phyloP scores from a whole-genome alignment of 2,797 vertebrate genomes.

The Ceyx erithaca region DNA sequence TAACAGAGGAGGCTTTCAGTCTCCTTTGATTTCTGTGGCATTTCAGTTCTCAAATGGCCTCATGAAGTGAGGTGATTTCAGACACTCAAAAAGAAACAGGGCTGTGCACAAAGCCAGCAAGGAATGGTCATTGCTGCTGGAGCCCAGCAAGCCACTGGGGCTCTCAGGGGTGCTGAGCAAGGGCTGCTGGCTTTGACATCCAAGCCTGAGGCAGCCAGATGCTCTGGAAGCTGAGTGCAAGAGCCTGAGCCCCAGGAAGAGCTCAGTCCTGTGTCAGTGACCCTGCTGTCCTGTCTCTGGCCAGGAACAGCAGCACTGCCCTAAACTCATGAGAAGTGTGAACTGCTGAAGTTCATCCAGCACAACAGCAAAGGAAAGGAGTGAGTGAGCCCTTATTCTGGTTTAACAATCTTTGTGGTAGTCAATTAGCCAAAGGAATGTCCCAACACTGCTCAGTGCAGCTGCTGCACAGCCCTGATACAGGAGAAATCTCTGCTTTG shows the following conservation, averaged over 20 bases:
- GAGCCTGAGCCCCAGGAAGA: not conserved
- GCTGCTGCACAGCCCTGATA: accelerated
- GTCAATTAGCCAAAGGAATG: not conserved
- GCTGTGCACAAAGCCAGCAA: not conserved
- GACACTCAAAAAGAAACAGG: not conserved
- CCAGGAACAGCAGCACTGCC: not conserved
- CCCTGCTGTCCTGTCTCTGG: not conserved
- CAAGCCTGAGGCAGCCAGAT: not conserved
- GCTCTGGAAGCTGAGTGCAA: not conserved
- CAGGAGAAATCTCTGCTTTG: not conserved
- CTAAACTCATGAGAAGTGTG: not conserved
- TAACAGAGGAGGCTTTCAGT: not conserved
- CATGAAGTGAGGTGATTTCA: not conserved
- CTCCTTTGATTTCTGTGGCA: not conserved
- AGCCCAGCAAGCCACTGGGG: not conserved
- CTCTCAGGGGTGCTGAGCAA: not conserved
- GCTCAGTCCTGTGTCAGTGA: accelerated
- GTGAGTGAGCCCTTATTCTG: not conserved
- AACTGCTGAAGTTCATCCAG: not conserved
- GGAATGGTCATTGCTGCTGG: not conserved
- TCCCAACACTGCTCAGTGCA: accelerated
- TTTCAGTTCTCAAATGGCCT: not conserved
- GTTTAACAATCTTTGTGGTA: not conserved
- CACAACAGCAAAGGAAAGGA: accelerated
- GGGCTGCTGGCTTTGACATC: not conserved